Conservation (phyloP, 2,113 vertebrate species). For the Entosphenus tridentatus region DNA sequence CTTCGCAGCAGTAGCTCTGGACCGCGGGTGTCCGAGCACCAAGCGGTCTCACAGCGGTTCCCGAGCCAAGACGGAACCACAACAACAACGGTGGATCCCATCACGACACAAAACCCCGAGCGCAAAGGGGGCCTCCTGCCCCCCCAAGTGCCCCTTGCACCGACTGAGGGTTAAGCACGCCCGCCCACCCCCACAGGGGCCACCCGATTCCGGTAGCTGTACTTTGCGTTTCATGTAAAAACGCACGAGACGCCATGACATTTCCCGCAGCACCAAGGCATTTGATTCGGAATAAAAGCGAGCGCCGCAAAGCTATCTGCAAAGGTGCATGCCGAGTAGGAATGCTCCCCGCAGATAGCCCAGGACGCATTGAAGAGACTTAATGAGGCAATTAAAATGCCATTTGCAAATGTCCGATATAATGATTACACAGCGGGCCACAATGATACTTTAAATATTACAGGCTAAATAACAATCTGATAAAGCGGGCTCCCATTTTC, state of each 20-base stretch:
- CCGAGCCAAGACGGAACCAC: too few species aligned
- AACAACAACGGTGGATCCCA: too few species aligned
- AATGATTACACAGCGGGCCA: constrained; percentile 5
- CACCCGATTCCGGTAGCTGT: too few species aligned
- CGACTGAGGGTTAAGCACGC: too few species aligned
- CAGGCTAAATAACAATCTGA: constrained; percentile 6
- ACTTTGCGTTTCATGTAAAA: too few species aligned
- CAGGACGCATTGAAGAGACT: constrained; percentile 1
- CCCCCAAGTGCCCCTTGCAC: too few species aligned
- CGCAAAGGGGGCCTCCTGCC: too few species aligned
- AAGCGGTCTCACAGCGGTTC: too few species aligned
- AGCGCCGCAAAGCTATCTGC: neutral
- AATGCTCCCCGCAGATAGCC: constrained; percentile 4
- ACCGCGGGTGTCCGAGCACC: too few species aligned
- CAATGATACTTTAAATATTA: constrained; percentile 6
- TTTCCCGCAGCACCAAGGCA: constrained; percentile 2
- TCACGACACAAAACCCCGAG: too few species aligned
- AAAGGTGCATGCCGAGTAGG: neutral
- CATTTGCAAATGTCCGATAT: constrained; percentile 5
- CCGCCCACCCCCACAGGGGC: too few species aligned
- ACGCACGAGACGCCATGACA: neutral
- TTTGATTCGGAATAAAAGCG: neutral
- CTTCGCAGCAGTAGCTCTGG: too few species aligned
- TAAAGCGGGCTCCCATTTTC: constrained; percentile 1
- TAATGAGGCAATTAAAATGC: constrained; percentile 7